phyloP scores from a whole-genome alignment of 2,797 vertebrate species.

The Emys orbicularis region DNA sequence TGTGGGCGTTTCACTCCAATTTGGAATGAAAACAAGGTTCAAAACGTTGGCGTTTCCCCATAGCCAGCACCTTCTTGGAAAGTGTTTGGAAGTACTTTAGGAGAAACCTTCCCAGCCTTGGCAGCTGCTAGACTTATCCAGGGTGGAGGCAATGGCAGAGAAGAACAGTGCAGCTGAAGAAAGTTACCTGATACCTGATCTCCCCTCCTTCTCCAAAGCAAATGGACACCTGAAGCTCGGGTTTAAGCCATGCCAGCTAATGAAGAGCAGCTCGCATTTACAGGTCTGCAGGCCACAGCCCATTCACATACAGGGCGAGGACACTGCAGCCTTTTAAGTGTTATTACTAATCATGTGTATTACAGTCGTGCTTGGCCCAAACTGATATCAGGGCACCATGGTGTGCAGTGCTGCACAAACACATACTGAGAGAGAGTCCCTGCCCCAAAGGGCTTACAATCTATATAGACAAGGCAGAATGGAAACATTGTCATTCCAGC shows the following conservation, averaged over 20 bases:
- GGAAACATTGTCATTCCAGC: background rate
- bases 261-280: background rate
- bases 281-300: background rate
- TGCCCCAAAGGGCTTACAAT: too few species aligned
- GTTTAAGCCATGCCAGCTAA: too few species aligned
- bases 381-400: too few species aligned
- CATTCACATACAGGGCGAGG: background rate
- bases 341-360: background rate
- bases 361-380: background rate
- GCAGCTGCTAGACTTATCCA: background rate
- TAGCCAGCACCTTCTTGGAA: constrained; percentile 49
- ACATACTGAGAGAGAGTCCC: too few species aligned
- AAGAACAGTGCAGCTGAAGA: background rate
- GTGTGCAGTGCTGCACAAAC: too few species aligned
- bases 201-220: background rate
- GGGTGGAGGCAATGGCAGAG: background rate
- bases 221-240: background rate
- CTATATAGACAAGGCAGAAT: background rate
- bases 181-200: background rate
- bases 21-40: constrained; percentile 51
- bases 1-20: background rate
- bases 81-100: background rate
- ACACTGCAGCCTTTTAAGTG: background rate
- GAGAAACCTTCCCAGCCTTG: background rate
- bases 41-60: background rate